phyloP scores from a whole-genome alignment of 2,797 vertebrate species.

The Mormyrops attenuatus region DNA sequence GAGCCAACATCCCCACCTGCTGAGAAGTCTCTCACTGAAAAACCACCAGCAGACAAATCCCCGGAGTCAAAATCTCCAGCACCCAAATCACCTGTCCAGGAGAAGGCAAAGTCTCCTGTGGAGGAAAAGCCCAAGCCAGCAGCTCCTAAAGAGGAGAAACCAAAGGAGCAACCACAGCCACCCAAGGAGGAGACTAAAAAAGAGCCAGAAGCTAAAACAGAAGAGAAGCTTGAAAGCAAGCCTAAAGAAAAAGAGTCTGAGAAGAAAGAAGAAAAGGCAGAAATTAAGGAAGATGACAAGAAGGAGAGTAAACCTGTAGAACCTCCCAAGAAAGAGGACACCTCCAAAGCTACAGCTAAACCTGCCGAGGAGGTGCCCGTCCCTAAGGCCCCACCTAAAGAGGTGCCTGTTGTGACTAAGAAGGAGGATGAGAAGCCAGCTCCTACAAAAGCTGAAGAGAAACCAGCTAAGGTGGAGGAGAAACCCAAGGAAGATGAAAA shows the following conservation, averaged over 20 bases:
- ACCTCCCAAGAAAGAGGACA: slow-evolving; percentile 36
- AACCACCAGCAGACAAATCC: slow-evolving; percentile 41
- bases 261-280: slow-evolving; percentile 49
- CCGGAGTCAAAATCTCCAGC: slow-evolving; percentile 51
- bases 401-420: neutral
- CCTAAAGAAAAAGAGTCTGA: slow-evolving; percentile 44
- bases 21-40: slow-evolving; percentile 10
- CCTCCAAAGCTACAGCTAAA: slow-evolving; percentile 46
- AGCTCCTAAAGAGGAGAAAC: slow-evolving; percentile 51
- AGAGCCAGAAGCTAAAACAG: slow-evolving; percentile 22
- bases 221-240: slow-evolving; percentile 10
- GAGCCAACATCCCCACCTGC: slow-evolving; percentile 40
- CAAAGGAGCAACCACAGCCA: slow-evolving; percentile 26
- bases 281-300: slow-evolving; percentile 39
- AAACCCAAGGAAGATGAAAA: slow-evolving; percentile 40
- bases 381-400: slow-evolving; percentile 20
- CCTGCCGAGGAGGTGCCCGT: slow-evolving; percentile 49
- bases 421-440: slow-evolving; percentile 40
- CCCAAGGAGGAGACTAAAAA: slow-evolving; percentile 45
- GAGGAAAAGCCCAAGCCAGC: slow-evolving; percentile 23
- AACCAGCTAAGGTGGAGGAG: slow-evolving; percentile 39
- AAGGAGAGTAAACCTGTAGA: slow-evolving; percentile 38
- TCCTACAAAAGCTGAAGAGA: slow-evolving; percentile 29
- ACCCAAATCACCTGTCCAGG: slow-evolving; percentile 55
- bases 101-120: slow-evolving; percentile 42